Percentiles rank a stretch among this genome's conserved stretches.
phyloP scores from a whole-genome alignment of 2,113 vertebrate genomes.

The Nycticryphes semicollaris region DNA sequence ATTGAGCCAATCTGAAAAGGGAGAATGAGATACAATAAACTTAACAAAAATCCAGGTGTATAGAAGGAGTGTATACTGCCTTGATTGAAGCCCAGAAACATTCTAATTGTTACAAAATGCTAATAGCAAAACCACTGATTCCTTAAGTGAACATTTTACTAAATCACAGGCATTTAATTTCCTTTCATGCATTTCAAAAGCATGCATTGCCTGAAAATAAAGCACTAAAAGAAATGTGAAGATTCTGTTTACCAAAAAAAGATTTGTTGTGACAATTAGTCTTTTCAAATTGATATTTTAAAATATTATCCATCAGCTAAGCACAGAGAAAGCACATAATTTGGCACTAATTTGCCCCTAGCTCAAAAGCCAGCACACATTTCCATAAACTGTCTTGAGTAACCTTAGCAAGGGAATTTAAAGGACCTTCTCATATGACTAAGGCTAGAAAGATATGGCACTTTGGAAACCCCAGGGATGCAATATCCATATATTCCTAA shows the following conservation, averaged over 20 bases:
- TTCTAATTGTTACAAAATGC: slow-evolving; percentile 21
- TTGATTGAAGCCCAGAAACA: not conserved
- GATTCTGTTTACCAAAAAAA: slow-evolving; percentile 46
- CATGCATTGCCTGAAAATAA: slow-evolving; percentile 7
- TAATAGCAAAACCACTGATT: not conserved
- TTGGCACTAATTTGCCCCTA: not conserved
- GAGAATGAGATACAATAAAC: not conserved
- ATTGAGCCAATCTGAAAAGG: not conserved
- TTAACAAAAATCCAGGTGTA: not conserved
- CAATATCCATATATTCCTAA: slow-evolving; percentile 65
- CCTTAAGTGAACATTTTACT: slow-evolving; percentile 29
- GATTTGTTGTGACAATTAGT: slow-evolving; percentile 16
- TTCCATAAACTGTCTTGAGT: not conserved
- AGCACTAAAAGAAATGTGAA: slow-evolving; percentile 3
- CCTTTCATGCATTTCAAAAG: slow-evolving; percentile 1
- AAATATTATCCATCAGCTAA: slow-evolving; percentile 11
- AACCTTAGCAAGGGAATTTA: not conserved
- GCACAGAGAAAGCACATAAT: not conserved
- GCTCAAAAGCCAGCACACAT: not conserved
- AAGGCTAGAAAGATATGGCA: not conserved
- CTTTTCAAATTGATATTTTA: slow-evolving; percentile 19
- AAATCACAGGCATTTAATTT: slow-evolving; percentile 39
- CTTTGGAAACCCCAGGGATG: slow-evolving; percentile 47
- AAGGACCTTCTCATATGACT: not conserved
- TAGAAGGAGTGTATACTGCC: not conserved